These are phyloP conservation scores for Entomyzon cyanotis DNA, from an alignment of 2,113 vertebrate species.

Conservation along the genomic window DNA sequence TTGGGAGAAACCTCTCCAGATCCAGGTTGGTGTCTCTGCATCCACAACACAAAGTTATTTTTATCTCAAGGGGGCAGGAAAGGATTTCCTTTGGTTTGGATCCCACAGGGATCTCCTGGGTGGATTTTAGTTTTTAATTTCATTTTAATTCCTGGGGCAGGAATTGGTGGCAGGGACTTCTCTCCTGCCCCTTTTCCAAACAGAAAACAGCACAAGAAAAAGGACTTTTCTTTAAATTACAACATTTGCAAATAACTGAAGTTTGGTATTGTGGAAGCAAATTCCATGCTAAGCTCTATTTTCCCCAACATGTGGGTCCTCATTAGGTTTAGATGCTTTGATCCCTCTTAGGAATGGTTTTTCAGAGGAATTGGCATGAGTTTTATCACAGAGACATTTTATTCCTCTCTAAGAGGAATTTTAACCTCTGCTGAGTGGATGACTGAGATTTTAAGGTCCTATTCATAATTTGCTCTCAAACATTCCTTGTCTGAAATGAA, in stretches of 20 bases:
- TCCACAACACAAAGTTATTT: accelerated
- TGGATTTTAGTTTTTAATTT: neutral
- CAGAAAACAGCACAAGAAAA: neutral
- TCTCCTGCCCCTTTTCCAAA: neutral
- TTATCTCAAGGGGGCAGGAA: neutral
- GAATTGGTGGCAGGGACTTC: neutral
- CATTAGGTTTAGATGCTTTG: neutral
- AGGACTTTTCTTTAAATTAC: neutral
- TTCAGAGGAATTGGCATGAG: neutral
- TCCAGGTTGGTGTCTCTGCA: neutral
- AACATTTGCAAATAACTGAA: accelerated
- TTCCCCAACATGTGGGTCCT: neutral
- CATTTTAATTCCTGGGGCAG: neutral
- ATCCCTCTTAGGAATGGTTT: neutral
- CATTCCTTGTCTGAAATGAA: neutral
- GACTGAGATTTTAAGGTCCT: neutral
- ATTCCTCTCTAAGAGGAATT: neutral
- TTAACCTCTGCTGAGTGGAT: neutral
- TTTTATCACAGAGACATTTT: neutral
- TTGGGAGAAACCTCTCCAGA: neutral
- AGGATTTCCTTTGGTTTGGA: neutral
- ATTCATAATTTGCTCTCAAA: neutral
- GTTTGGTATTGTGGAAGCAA: neutral
- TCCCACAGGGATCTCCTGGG: neutral
- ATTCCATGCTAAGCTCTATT: neutral